Evolutionary conservation across 1,140 invertebrate genomes (phyloP).

Genomic region (Drosophila gunungcola): DNA sequence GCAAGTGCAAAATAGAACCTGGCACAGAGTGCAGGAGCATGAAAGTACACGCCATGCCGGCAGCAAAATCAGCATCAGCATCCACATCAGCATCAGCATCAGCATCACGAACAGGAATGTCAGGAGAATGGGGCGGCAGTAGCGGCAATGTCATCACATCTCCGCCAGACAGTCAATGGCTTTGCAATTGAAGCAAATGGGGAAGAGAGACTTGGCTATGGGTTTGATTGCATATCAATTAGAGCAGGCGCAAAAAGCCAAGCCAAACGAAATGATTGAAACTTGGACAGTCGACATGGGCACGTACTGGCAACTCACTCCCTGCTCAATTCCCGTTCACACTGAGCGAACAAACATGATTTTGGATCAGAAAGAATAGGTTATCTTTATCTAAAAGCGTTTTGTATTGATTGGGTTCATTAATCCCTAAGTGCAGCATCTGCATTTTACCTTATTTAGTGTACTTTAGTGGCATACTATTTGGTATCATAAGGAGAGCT

Average conservation of each 20-base stretch:
- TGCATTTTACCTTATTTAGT: too few relatives aligned
- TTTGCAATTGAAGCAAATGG: constrained; percentile 71
- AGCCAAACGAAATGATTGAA: constrained; percentile 82
- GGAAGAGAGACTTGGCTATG: constrained; percentile 41
- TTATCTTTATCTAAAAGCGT: too few relatives aligned
- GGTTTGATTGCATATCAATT: constrained; percentile 82
- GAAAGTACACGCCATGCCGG: constrained; percentile 32
- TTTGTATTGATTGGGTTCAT: too few relatives aligned
- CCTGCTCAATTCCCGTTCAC: background rate
- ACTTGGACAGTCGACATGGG: constrained; percentile 68
- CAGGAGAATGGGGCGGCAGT: background rate
- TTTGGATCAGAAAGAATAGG: background rate
- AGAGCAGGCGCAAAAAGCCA: constrained; percentile 80
- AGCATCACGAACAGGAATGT: constrained; percentile 12
- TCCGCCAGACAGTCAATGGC: constrained; percentile 45
- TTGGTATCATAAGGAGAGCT: too few relatives aligned
- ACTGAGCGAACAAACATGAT: constrained; percentile 1
- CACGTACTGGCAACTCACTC: constrained; percentile 41
- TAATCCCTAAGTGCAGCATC: too few relatives aligned
- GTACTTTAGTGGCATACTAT: too few relatives aligned
- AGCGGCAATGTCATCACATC: constrained; percentile 38
- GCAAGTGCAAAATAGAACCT: constrained; percentile 41
- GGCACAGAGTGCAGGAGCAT: constrained; percentile 22
- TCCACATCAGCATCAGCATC: constrained; percentile 29
- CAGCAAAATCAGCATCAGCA: constrained; percentile 35